A percentile compares a stretch with the other conserved stretches of the same genome.
phyloP scores from a whole-genome alignment of 2,113 vertebrate species.

The Stomatorhinus ivindoensis region DNA sequence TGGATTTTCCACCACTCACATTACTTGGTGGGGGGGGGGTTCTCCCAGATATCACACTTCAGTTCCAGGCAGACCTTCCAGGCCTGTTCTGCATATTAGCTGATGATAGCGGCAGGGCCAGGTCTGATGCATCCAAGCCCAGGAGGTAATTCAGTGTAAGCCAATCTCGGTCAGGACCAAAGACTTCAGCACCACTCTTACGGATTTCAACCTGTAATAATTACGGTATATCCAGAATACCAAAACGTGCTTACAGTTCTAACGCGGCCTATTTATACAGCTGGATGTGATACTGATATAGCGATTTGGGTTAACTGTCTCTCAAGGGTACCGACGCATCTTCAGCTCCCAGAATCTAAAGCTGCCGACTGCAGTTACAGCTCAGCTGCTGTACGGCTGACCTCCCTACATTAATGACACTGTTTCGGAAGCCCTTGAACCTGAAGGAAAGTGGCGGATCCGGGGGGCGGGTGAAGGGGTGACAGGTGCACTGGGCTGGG shows the following conservation, averaged over 20 bases:
- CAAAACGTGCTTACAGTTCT: background rate
- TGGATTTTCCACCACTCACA: background rate
- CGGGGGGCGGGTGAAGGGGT: background rate
- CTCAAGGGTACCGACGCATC: background rate
- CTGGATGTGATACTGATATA: background rate
- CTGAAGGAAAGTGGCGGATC: too few species aligned
- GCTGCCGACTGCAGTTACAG: background rate
- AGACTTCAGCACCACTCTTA: background rate
- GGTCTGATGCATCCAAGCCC: background rate
- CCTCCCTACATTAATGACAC: background rate
- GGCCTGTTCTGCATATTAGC: background rate
- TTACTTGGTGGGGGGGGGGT: background rate
- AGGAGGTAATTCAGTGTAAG: background rate
- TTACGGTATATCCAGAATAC: background rate
- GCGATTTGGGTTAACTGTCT: constrained; percentile 1
- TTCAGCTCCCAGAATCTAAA: background rate
- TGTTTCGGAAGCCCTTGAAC: background rate
- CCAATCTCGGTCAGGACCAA: background rate
- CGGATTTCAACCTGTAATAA: background rate
- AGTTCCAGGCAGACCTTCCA: background rate
- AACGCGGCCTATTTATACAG: background rate
- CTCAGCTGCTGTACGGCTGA: background rate
- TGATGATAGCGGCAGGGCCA: background rate
- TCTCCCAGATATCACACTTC: background rate
- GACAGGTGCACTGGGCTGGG: background rate